Base-by-base conservation (phyloP, 2,888 invertebrate genomes). In the Elegia similella region DNA sequence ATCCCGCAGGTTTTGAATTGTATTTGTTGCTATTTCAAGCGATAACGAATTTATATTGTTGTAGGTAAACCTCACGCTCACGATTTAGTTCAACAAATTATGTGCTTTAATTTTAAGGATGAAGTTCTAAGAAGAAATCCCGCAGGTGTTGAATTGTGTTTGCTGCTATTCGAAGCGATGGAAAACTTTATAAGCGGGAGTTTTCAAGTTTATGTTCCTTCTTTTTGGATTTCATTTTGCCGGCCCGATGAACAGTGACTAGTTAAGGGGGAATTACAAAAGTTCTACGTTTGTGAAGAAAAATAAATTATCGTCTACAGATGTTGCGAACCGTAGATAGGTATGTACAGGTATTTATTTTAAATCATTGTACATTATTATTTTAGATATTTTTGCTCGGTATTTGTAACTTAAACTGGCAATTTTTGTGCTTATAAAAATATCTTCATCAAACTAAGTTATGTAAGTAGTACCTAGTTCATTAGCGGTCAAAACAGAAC, bases 71-170 rank as follows among this genome's bases (percentile, higher is more conserved):
- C 23, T 23, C 23, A 23, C 23, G 23, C 23, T 23, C 23, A 23
- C 23, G 23, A 23, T 23, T 23, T 23, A 23, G 23, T 23, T 23
- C 71, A 66, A 75, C 70, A 75, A 78, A 78, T 80, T 70, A 76
- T 80, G 75, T 61, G 69, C 67, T 73, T 73, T 70, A 72, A 75
- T 75, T 79, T 78, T 69, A 72, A 69, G 69, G 60, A 59, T 61
- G 60, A 72, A 78, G 72, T 78, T 78, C 60, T 57, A 62, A 66
- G 61, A 70, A 77, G 73, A 73, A 75, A 73, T 76, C 77, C 76
- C 76, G 64, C 79, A 79, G 79, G 78, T 83, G 77, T 69, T 67
- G 72, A 72, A 72, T 71, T 76, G 73, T 78, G 75, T 80, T 75
- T 72, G 70, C 75, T 75, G 72, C 77, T 78, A 74, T 77, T 76